phyloP scores from a whole-genome alignment of 2,888 invertebrate genomes.

The Nomada fabriciana region DNA sequence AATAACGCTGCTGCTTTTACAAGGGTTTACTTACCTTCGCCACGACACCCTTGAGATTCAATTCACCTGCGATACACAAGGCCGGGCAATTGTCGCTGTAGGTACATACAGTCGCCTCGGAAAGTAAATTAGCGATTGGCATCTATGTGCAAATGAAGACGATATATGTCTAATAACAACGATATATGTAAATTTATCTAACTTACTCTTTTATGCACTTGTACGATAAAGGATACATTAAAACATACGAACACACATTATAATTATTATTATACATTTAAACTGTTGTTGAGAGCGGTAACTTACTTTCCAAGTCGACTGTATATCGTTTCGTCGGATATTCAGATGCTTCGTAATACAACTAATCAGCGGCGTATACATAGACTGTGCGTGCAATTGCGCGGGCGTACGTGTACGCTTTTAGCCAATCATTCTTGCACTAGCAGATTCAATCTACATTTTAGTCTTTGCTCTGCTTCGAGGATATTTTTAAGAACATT shows the following conservation, averaged over 20 bases:
- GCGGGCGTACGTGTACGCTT: background rate
- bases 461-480: background rate
- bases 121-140: no score
- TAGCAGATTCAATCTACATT: background rate
- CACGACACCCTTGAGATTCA: background rate
- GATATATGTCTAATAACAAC: no score
- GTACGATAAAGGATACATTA: no score
- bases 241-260: background rate
- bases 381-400: background rate
- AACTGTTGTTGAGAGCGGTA: no score
- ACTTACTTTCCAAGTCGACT: background rate
- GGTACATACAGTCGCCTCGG: no score
- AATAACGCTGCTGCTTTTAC: background rate
- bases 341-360: background rate
- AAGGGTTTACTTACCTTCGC: conserved; percentile 10
- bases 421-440: background rate
- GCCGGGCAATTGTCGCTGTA: no score
- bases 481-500: no score
- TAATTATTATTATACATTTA: no score
- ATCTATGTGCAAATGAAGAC: no score
- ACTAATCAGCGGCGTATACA: background rate
- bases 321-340: background rate
- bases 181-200: no score
- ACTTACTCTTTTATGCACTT: no score
- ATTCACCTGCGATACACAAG: no score